A percentile compares a stretch with the other conserved stretches of the same genome.
Evolutionary conservation across 2,888 invertebrate species (phyloP).

Genomic region (Mesorhabditis belari): DNA sequence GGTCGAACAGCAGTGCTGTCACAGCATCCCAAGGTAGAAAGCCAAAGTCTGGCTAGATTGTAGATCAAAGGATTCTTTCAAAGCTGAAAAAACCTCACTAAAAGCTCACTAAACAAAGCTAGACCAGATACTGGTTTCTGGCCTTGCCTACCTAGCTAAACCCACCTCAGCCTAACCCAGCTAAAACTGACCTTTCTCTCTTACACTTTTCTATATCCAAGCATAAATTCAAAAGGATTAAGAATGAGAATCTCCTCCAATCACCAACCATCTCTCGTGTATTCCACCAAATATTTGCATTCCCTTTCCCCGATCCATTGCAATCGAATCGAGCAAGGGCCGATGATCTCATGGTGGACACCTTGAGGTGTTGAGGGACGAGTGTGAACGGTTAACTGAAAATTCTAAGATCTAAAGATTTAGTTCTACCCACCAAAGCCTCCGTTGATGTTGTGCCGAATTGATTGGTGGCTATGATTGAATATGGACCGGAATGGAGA

Average conservation of each 20-base stretch:
- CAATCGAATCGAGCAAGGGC: slow-evolving; percentile 18
- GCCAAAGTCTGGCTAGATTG: no score
- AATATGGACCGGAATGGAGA: slow-evolving; percentile 23
- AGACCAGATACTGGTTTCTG: no score
- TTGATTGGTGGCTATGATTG: slow-evolving; percentile 21
- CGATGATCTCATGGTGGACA: slow-evolving; percentile 3
- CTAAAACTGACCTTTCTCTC: no score
- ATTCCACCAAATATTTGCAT: slow-evolving; percentile 26
- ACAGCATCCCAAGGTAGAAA: no score
- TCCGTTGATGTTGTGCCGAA: slow-evolving; percentile 19
- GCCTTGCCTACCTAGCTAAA: no score
- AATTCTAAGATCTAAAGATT: not conserved
- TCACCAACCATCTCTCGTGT: slow-evolving; percentile 9
- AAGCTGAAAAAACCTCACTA: no score
- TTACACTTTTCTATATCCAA: no score
- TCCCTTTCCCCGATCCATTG: slow-evolving; percentile 17
- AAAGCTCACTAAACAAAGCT: no score
- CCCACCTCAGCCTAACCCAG: no score
- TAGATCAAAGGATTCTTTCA: no score
- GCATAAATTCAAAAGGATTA: no score
- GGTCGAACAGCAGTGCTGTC: no score
- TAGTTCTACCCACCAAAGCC: slow-evolving; percentile 14
- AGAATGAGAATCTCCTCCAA: not conserved
- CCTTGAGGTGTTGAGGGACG: not conserved
- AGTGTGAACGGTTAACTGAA: not conserved